A percentile compares a stretch with the other conserved stretches of the same genome.
Conservation (phyloP, 2,888 invertebrate species). For the Oasisia sp. region DNA sequence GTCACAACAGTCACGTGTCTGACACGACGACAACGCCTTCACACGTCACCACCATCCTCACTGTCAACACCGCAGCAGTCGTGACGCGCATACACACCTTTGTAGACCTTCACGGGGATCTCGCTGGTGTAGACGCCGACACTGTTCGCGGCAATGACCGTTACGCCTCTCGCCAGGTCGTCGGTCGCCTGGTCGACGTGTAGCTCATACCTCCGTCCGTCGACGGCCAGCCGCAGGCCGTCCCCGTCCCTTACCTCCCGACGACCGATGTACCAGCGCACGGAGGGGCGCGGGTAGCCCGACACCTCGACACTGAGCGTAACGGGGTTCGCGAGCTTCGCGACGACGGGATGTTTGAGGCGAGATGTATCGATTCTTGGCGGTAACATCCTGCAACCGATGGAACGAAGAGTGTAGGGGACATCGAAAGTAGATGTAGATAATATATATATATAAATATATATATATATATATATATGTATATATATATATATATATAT, state of each 20-base stretch:
- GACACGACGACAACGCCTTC: not conserved
- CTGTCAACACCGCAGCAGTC: not conserved
- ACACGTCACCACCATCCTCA: not conserved
- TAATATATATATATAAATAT: too few relatives aligned
- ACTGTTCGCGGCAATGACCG: not conserved
- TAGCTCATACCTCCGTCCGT: not conserved
- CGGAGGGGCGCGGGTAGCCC: not conserved
- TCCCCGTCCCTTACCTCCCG: not conserved
- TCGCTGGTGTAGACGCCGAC: not conserved
- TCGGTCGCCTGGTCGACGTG: not conserved
- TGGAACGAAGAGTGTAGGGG: not conserved
- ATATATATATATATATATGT: too few relatives aligned
- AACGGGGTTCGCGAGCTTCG: not conserved
- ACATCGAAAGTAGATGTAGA: too few relatives aligned
- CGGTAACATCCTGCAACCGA: not conserved
- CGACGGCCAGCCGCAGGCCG: not conserved
- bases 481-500: too few relatives aligned
- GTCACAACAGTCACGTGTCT: too few relatives aligned
- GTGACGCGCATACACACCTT: not conserved
- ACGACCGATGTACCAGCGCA: not conserved
- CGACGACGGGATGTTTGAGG: not conserved
- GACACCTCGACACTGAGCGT: not conserved
- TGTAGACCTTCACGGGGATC: not conserved
- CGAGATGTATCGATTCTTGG: conserved; percentile 13
- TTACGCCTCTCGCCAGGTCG: not conserved